Evolutionary conservation across 2,113 vertebrate genomes (phyloP).

Genomic region (Callocephalon fimbriatum): DNA sequence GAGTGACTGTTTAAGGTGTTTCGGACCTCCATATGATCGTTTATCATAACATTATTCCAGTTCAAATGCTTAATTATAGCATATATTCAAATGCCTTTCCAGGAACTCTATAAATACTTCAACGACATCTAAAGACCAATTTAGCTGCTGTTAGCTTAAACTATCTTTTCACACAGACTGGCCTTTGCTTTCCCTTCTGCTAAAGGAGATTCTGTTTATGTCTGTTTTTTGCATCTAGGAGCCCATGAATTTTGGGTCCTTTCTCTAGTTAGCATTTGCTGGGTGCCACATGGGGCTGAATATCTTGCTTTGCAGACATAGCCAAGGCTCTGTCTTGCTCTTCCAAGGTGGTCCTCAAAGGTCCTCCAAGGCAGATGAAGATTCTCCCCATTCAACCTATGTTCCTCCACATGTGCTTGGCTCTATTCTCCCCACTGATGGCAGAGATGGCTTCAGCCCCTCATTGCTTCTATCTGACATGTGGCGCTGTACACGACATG

Average conservation of each 20-base stretch:
- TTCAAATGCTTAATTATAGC: constrained; percentile 46
- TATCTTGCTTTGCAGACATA: not conserved
- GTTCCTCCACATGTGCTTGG: not conserved
- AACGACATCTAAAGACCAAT: not conserved
- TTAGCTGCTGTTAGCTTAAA: constrained; percentile 4
- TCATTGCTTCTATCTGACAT: not conserved
- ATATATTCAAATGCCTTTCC: constrained; percentile 32
- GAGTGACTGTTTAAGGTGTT: constrained; percentile 46
- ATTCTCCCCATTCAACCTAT: not conserved
- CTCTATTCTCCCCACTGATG: not conserved
- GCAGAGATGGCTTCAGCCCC: not conserved
- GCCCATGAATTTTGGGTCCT: not conserved
- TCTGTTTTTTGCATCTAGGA: not conserved
- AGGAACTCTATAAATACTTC: constrained; percentile 48
- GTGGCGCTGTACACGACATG: accelerated
- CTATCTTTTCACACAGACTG: not conserved
- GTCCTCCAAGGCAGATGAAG: not conserved
- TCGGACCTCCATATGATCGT: constrained; percentile 30
- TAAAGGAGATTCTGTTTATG: not conserved
- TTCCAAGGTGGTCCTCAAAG: not conserved
- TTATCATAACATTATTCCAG: constrained; percentile 65
- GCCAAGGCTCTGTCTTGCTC: not conserved
- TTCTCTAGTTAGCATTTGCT: not conserved
- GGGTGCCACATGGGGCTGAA: not conserved
- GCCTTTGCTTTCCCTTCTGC: not conserved